phyloP scores from a whole-genome alignment of 2,797 vertebrate species.

The Onychomys arenicola region DNA sequence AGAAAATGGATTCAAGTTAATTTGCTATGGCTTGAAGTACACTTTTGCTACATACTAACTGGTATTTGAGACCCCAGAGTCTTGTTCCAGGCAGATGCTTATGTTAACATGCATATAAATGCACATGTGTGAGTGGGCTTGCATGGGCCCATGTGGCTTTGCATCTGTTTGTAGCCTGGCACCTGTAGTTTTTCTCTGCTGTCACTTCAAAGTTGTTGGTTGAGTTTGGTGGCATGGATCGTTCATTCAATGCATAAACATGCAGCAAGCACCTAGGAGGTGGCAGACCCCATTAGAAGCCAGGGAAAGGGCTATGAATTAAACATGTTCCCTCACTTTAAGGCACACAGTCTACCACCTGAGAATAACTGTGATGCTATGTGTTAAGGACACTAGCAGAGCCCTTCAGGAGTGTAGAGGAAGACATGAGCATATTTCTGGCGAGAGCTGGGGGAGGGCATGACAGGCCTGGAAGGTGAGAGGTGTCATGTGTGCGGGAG shows the following conservation, averaged over 20 bases:
- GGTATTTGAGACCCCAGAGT: background rate
- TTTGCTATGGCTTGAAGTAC: background rate
- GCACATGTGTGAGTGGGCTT: background rate
- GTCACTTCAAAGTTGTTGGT: constrained; percentile 57
- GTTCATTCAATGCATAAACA: constrained; percentile 79
- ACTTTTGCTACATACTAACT: background rate
- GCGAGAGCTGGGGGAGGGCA: background rate
- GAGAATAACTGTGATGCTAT: constrained; percentile 36
- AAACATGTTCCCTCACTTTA: constrained; percentile 72
- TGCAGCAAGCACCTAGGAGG: constrained; percentile 72
- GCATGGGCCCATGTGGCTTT: background rate
- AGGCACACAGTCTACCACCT: constrained; percentile 66
- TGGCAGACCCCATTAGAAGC: constrained; percentile 75
- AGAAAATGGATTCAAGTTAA: background rate
- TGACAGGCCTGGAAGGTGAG: background rate
- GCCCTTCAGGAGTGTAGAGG: background rate
- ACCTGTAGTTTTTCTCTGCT: constrained; percentile 1
- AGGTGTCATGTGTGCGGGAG: background rate
- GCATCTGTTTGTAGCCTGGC: background rate
- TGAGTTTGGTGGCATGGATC: constrained; percentile 61
- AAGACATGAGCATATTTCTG: background rate
- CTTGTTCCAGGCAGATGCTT: background rate
- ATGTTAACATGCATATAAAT: background rate
- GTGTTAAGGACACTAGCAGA: constrained; percentile 12
- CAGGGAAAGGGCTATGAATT: constrained; percentile 75